Percentiles rank a stretch among this genome's conserved stretches.
Evolutionary conservation across 2,113 vertebrate species (phyloP).

Genomic region (Dendrocopos noguchii): DNA sequence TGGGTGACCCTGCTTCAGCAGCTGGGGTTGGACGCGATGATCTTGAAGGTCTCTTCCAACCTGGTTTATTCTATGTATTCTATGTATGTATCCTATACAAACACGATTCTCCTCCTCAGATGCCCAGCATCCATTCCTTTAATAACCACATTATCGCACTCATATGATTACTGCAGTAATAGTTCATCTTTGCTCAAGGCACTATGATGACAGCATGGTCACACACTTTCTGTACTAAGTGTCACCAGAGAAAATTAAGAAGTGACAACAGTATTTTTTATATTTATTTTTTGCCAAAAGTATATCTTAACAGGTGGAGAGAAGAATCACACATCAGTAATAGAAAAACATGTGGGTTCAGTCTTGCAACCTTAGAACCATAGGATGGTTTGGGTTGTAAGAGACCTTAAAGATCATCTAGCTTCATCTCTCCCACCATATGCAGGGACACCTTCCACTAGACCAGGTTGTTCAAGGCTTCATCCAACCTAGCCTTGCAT

Average conservation of each 20-base stretch:
- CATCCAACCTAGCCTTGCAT: no score
- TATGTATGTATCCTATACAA: background rate
- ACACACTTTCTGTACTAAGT: background rate
- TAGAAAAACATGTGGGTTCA: accelerated
- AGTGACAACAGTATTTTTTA: background rate
- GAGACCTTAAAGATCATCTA: no score
- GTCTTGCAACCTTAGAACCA: no score
- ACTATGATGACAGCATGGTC: background rate
- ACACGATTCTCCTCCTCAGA: background rate
- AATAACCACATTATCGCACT: background rate
- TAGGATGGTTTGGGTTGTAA: no score
- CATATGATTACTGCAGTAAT: background rate
- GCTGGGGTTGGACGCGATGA: no score
- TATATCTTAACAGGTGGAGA: background rate
- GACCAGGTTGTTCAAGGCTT: no score
- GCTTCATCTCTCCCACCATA: no score
- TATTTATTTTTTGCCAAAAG: background rate
- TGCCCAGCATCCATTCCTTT: background rate
- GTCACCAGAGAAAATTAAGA: background rate
- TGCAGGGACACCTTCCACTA: no score
- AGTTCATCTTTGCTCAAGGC: background rate
- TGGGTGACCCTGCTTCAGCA: no score
- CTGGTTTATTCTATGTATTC: no score
- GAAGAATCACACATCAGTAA: background rate
- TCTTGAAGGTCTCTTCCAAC: no score